Conservation (phyloP, 2,888 invertebrate species). For the Rhogogaster chlorosoma region DNA sequence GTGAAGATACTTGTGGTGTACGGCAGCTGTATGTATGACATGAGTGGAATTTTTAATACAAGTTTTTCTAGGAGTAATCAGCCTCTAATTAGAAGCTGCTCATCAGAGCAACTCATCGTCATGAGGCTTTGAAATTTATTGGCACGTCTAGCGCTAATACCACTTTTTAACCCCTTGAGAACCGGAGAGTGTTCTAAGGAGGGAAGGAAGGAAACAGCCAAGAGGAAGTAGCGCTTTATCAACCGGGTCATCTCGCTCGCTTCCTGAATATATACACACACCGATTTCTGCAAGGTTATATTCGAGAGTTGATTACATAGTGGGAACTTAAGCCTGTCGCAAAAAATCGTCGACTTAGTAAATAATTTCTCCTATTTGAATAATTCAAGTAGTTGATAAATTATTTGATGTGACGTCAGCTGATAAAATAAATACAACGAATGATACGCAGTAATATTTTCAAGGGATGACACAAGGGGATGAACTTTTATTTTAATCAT, state of each 20-base stretch:
- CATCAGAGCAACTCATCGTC: neutral
- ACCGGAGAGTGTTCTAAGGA: constrained; percentile 37
- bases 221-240: constrained; percentile 51
- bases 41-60: neutral
- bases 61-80: neutral
- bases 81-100: neutral
- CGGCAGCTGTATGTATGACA: neutral
- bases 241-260: constrained; percentile 43
- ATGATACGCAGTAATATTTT: neutral
- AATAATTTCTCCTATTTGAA: constrained; percentile 1
- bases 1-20: neutral
- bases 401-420: neutral
- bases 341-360: neutral
- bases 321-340: neutral
- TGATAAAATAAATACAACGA: neutral
- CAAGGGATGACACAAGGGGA: neutral
- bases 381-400: neutral
- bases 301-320: constrained; percentile 13
- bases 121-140: constrained; percentile 29
- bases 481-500: neutral
- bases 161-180: constrained; percentile 37
- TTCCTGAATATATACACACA: constrained; percentile 34
- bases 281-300: constrained; percentile 4
- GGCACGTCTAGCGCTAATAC: constrained; percentile 37
- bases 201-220: constrained; percentile 52